Percentiles rank a stretch among this genome's conserved stretches.
phyloP scores from a whole-genome alignment of 2,797 vertebrate species.

The Gouania willdenowi region DNA sequence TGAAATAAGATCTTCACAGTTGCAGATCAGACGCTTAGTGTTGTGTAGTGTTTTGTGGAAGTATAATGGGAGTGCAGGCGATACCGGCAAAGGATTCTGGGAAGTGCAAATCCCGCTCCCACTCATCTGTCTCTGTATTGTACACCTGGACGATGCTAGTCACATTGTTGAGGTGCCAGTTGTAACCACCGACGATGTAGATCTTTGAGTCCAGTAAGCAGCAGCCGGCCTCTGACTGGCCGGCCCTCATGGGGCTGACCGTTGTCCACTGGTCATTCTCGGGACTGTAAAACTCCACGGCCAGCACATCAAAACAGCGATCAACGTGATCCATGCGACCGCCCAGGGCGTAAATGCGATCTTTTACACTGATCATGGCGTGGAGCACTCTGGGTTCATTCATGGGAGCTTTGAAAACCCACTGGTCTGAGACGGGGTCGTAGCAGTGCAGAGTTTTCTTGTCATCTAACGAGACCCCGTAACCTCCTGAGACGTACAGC shows the following conservation, averaged over 20 bases:
- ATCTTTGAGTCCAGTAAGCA: conserved; percentile 88
- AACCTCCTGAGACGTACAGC: conserved; percentile 91
- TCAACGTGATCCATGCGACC: conserved; percentile 97
- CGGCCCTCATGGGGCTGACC: conserved; percentile 89
- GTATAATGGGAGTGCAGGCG: conserved; percentile 83
- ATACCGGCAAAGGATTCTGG: conserved; percentile 95
- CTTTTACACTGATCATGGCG: conserved; percentile 81
- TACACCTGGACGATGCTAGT: conserved; percentile 97
- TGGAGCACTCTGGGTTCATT: conserved; percentile 93
- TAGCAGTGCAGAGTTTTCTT: conserved; percentile 94
- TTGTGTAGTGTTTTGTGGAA: conserved; percentile 80
- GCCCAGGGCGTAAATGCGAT: conserved; percentile 86
- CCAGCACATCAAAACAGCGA: conserved; percentile 92
- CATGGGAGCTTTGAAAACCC: conserved; percentile 92
- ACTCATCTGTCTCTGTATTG: conserved; percentile 91
- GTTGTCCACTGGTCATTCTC: conserved; percentile 94
- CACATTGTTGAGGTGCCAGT: conserved; percentile 97
- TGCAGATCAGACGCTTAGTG: conserved; percentile 60
- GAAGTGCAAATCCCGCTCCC: conserved; percentile 96
- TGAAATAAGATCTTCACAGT: conserved; percentile 42
- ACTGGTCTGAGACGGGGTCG: conserved; percentile 80
- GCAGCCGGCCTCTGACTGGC: conserved; percentile 94
- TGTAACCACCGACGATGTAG: conserved; percentile 93
- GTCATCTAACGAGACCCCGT: conserved; percentile 91
- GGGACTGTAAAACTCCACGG: conserved; percentile 88